Evolutionary conservation across 2,888 invertebrate genomes (phyloP).

Genomic region (Holacanthella duospinosa): DNA sequence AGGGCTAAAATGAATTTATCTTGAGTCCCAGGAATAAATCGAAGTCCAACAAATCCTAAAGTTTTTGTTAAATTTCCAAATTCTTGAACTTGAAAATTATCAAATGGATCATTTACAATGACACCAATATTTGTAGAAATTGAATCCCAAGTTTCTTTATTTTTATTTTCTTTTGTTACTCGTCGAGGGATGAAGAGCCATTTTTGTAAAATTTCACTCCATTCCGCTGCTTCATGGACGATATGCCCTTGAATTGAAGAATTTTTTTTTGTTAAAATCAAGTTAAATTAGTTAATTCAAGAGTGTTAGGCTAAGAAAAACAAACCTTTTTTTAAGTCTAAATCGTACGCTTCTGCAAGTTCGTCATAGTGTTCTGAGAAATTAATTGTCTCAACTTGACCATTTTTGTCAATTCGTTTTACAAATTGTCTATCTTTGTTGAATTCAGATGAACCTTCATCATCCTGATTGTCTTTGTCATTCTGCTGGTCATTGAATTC

Average conservation of each 20-base stretch:
- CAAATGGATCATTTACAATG: constrained; percentile 64
- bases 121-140: constrained; percentile 80
- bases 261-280: too few species aligned
- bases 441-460: constrained; percentile 39
- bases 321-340: constrained; percentile 3
- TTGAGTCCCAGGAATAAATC: constrained; percentile 81
- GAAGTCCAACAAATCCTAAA: constrained; percentile 92
- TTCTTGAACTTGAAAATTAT: constrained; percentile 51
- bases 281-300: neutral
- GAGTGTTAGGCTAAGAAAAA: neutral
- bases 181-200: constrained; percentile 92
- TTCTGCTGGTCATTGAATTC: neutral
- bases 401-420: constrained; percentile 66
- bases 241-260: constrained; percentile 86
- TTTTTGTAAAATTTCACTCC: constrained; percentile 69
- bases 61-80: constrained; percentile 55
- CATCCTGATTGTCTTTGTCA: neutral
- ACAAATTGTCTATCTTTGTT: constrained; percentile 85
- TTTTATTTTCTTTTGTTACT: constrained; percentile 72
- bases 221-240: constrained; percentile 88
- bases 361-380: constrained; percentile 43
- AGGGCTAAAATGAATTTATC: constrained; percentile 82
- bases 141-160: constrained; percentile 77
- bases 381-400: constrained; percentile 58
- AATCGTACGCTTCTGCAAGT: neutral